Base-by-base conservation (phyloP, 2,888 invertebrate genomes). In the Volucella inanis region DNA sequence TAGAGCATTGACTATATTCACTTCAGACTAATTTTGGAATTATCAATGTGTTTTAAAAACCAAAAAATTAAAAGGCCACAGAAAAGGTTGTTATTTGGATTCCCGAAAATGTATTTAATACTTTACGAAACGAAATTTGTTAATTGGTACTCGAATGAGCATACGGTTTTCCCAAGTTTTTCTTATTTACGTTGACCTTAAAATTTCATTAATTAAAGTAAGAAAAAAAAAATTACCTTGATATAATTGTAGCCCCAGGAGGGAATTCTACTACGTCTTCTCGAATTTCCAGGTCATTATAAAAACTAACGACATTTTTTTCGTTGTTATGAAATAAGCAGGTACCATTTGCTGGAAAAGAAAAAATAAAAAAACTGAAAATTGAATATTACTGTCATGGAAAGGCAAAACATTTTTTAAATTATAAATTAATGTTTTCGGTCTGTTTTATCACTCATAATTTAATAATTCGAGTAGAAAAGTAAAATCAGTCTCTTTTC, bases 231-330 rank as follows among this genome's bases (percentile, higher is more conserved):
- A 10, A 57, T 85, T 90, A 94, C 94, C 94, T 94, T 49, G 94
- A 94, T 80, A 95, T 94, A 82, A 96, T 94, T 45, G 94, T 93
- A 10, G 96, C 93, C 12, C 96, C 96, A 0, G 96, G 95, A 0
- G 96, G 95, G 90, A 97, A 96, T 88, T 97, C 96, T 0, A 96
- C 95, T 2, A 94, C 93, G 80, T 95, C 95, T 89, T 96, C 96
- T 0, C 95, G 94, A 68, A 97, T 95, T 89, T 95, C 94, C 89
- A 96, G 93, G 89, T 97, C 97, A 83, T 96, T 96, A 90, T 95
- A 96, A 91, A 97, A 97, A 0, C 96, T 95, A 0, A 96, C 95
- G 0, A 97, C 95, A 89, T 96, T 95, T 0, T 94, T 95, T 88
- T 97, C 96, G 65, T 96, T 95, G 88, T 96, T 97, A 31, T 94